A percentile compares a stretch with the other conserved stretches of the same genome.
phyloP scores from a whole-genome alignment of 2,113 vertebrate species.

The Synodontis membranacea region DNA sequence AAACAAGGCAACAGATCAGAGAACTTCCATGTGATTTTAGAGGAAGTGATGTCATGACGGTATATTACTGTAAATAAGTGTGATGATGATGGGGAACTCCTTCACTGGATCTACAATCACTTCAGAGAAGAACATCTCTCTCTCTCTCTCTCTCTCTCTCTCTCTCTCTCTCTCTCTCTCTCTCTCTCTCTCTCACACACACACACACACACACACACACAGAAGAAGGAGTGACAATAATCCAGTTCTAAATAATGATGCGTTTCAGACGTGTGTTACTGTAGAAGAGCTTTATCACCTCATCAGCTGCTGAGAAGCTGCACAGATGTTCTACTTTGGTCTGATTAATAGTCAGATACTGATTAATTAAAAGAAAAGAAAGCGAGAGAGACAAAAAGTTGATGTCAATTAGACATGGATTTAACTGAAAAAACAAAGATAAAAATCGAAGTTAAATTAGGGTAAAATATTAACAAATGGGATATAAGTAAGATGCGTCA shows the following conservation, averaged over 20 bases:
- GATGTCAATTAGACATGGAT: background rate
- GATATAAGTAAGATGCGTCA: background rate
- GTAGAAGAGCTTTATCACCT: background rate
- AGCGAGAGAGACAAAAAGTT: background rate
- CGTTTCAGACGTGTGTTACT: background rate
- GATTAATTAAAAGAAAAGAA: no score
- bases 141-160: no score
- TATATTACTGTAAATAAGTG: constrained; percentile 28
- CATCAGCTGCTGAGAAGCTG: background rate
- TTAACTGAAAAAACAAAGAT: background rate
- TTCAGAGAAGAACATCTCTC: background rate
- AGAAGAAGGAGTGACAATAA: background rate
- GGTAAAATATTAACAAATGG: background rate
- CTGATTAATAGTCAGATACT: background rate
- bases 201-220: background rate
- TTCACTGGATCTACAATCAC: background rate
- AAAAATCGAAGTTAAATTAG: background rate
- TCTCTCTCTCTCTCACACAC: background rate
- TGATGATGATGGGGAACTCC: background rate
- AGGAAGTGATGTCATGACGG: constrained; percentile 31
- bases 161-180: background rate
- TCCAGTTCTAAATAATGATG: background rate
- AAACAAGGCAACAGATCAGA: constrained; percentile 16
- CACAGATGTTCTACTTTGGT: background rate
- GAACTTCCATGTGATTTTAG: background rate